A percentile compares a stretch with the other conserved stretches of the same genome.
These are phyloP conservation scores for Pangasianodon hypophthalmus DNA, from an alignment of 2,113 vertebrate genomes.

Conservation along the genomic window DNA sequence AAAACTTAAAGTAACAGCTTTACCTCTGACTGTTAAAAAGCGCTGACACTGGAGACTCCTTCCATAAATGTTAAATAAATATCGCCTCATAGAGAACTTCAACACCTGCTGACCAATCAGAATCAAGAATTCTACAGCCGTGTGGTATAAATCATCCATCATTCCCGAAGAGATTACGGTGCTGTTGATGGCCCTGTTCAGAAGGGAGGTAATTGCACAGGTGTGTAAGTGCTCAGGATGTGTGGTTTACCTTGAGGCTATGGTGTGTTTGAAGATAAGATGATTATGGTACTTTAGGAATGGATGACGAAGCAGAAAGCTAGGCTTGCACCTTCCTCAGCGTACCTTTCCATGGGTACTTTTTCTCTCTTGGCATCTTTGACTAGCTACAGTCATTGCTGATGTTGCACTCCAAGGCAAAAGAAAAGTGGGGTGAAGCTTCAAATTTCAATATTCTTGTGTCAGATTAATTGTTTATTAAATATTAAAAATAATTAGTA, in stretches of 20 bases:
- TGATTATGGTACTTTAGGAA: conserved; percentile 20
- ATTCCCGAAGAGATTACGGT: neutral
- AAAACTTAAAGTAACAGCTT: neutral
- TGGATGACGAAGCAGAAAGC: neutral
- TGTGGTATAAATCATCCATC: neutral
- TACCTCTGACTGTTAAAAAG: neutral
- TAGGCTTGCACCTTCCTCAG: neutral
- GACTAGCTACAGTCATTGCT: neutral
- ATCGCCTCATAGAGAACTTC: neutral
- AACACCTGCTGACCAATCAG: neutral
- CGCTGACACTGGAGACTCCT: neutral
- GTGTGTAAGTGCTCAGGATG: conserved; percentile 36
- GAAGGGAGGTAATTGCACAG: conserved; percentile 31
- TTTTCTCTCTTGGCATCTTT: neutral
- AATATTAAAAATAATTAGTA: neutral
- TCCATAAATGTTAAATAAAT: neutral
- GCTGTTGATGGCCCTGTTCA: neutral
- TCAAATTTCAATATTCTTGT: neutral
- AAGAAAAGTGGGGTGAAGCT: neutral
- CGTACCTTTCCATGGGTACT: neutral
- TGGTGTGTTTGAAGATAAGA: neutral
- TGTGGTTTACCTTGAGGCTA: conserved; percentile 24
- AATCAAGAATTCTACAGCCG: neutral
- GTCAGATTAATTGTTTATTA: neutral
- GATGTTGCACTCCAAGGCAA: neutral